phyloP scores from a whole-genome alignment of 2,888 invertebrate species.

The Eilema sororculum region DNA sequence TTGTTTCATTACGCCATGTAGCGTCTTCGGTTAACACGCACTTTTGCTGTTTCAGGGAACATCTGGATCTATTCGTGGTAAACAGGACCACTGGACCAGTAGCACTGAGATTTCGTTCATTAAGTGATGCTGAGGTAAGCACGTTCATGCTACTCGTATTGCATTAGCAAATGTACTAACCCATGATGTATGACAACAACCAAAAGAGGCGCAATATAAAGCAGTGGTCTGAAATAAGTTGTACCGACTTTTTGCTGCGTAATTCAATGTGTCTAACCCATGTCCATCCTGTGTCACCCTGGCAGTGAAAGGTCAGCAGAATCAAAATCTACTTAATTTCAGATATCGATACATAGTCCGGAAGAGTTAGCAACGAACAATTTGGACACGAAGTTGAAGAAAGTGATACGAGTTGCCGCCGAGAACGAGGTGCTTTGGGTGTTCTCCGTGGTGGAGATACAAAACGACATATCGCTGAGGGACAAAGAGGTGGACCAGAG shows the following conservation, averaged over 20 bases:
- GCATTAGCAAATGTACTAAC: too few species aligned
- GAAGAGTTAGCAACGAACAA: slow-evolving; percentile 71
- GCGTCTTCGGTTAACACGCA: not conserved
- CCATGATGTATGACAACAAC: too few species aligned
- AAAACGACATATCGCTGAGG: slow-evolving; percentile 70
- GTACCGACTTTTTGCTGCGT: too few species aligned
- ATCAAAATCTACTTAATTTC: slow-evolving; percentile 14
- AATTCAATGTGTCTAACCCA: too few species aligned
- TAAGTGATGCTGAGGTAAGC: slow-evolving; percentile 77
- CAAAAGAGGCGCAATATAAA: too few species aligned
- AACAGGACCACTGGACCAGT: slow-evolving; percentile 85
- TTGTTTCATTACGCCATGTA: too few species aligned
- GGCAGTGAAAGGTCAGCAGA: not conserved
- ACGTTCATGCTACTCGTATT: too few species aligned
- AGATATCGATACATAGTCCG: slow-evolving; percentile 71
- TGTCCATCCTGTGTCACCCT: too few species aligned
- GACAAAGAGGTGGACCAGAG: slow-evolving; percentile 79
- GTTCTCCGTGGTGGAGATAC: slow-evolving; percentile 75
- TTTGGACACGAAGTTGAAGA: slow-evolving; percentile 60
- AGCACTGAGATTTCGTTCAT: slow-evolving; percentile 74
- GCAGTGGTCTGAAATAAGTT: too few species aligned
- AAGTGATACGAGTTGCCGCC: slow-evolving; percentile 48
- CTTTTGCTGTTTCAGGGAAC: slow-evolving; percentile 53
- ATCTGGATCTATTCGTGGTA: slow-evolving; percentile 62
- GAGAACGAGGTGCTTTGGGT: slow-evolving; percentile 55